Evolutionary conservation across 1,140 invertebrate genomes (phyloP), one percentile per base, ranked within the genome.

Genomic region (Adelges cooleyi): DNA sequence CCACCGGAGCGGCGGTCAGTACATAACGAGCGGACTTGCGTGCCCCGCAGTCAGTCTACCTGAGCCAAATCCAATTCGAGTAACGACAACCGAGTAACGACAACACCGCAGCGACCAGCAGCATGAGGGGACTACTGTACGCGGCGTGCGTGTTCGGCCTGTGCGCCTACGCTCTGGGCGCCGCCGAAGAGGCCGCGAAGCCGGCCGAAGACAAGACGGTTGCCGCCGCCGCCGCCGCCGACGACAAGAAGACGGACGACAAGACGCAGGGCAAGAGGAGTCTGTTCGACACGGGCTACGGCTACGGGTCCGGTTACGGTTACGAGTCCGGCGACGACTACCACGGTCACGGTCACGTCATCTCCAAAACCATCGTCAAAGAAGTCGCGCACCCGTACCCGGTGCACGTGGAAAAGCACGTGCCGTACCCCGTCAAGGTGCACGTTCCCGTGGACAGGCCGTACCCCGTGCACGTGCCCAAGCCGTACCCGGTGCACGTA

Each of bases 211-310:
- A 18, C 1, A 42, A 54, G 25, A 10, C 23, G 17, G 15, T 25
- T 33, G 15, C 29, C 29, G 20, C 25, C 50, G 42, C 38, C 23
- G n/a, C 33, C 13, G 27, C 49, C 23, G 49, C 23, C n/a, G 65
- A 48, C 5, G 59, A 44, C 50, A 53, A 42, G 11, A 48, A 44
- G 27, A 33, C 46, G 8, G 52, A 33, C 42, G 42, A 54, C 38
- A 67, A 67, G 38, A 48, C 59, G 4, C 67, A 67, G 17, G 59
- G 38, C 23, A 68, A 68, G 50, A 29, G 67, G 18, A 52, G 62
- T 6, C 40, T 68, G 8, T 68, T 22, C 62, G 78, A 78, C 69
- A 52, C 81, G 67, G 80, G 82, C 40, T 82, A 80, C 67, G 69
- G 59, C 11, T 62, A 42, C 40, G 65, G 48, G n/a, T 25, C 29